These are phyloP conservation scores for Gallinago media DNA, from an alignment of 2,113 vertebrate genomes.

Conservation along the genomic window DNA sequence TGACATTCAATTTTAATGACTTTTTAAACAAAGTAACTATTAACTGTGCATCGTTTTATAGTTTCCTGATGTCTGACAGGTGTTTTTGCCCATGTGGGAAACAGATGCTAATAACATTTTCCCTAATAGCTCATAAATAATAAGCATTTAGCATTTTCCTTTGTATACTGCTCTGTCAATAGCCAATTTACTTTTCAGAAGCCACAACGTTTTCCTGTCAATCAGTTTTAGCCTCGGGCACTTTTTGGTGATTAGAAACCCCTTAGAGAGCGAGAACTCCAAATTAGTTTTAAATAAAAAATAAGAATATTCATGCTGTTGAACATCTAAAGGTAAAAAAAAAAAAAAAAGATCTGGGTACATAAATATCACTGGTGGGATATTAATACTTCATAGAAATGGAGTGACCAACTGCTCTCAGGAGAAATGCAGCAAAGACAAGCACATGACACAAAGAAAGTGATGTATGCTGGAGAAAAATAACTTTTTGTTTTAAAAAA, in stretches of 20 bases:
- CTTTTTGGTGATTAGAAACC: constrained; percentile 98
- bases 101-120: constrained; percentile 79
- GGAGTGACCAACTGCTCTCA: constrained; percentile 47
- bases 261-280: constrained; percentile 94
- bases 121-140: constrained; percentile 84
- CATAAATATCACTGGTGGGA: constrained; percentile 86
- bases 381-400: constrained; percentile 77
- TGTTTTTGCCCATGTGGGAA: constrained; percentile 83
- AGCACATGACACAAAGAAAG: constrained; percentile 39
- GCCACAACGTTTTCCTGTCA: constrained; percentile 92
- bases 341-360: constrained; percentile 80
- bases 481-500: neutral
- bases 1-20: constrained; percentile 85
- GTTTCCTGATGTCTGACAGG: constrained; percentile 82
- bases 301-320: constrained; percentile 97
- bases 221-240: constrained; percentile 91
- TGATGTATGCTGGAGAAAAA: neutral
- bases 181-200: constrained; percentile 84
- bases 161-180: constrained; percentile 80
- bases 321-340: constrained; percentile 95
- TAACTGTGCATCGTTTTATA: constrained; percentile 56
- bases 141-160: constrained; percentile 78
- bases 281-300: constrained; percentile 99
- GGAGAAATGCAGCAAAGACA: constrained; percentile 46
- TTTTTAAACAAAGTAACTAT: constrained; percentile 83